A percentile compares a stretch with the other conserved stretches of the same genome.
Evolutionary conservation across 2,888 invertebrate species (phyloP).

Genomic region (Acanthosepion esculentum): DNA sequence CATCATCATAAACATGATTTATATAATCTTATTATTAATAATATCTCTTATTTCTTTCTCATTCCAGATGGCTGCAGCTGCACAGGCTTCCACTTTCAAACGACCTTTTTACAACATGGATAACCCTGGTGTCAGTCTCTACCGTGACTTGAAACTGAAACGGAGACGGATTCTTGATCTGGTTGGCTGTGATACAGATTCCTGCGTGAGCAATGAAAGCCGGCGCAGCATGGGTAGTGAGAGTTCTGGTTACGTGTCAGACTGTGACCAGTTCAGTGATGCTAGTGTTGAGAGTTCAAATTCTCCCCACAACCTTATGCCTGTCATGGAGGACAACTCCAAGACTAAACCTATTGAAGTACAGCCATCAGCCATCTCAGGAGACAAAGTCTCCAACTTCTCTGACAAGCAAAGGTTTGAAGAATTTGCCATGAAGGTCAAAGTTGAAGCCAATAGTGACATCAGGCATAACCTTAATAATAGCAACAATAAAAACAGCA

Average conservation of each 20-base stretch:
- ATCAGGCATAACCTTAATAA: slow-evolving; percentile 3
- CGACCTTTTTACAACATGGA: slow-evolving; percentile 44
- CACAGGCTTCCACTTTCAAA: slow-evolving; percentile 47
- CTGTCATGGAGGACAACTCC: slow-evolving; percentile 51
- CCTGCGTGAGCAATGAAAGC: slow-evolving; percentile 48
- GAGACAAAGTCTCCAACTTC: slow-evolving; percentile 48
- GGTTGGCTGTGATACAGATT: slow-evolving; percentile 84
- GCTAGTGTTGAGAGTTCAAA: slow-evolving; percentile 58
- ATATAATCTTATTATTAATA: not conserved
- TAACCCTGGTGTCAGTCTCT: slow-evolving; percentile 53
- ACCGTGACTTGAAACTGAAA: slow-evolving; percentile 84
- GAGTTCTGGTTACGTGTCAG: slow-evolving; percentile 51
- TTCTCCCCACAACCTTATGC: slow-evolving; percentile 60
- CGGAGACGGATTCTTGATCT: slow-evolving; percentile 97
- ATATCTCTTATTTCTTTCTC: not conserved
- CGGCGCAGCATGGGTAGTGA: slow-evolving; percentile 49
- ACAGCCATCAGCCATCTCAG: slow-evolving; percentile 43
- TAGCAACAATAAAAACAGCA: not conserved
- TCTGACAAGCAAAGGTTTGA: slow-evolving; percentile 47
- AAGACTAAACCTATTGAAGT: slow-evolving; percentile 49
- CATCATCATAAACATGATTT: not conserved
- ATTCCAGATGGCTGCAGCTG: slow-evolving; percentile 38
- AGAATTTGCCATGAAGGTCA: slow-evolving; percentile 49
- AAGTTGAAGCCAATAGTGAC: slow-evolving; percentile 47
- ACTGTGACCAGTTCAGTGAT: slow-evolving; percentile 60